These are phyloP conservation scores for Amaurobius ferox DNA, from an alignment of 2,888 invertebrate genomes.

Conservation along the genomic window DNA sequence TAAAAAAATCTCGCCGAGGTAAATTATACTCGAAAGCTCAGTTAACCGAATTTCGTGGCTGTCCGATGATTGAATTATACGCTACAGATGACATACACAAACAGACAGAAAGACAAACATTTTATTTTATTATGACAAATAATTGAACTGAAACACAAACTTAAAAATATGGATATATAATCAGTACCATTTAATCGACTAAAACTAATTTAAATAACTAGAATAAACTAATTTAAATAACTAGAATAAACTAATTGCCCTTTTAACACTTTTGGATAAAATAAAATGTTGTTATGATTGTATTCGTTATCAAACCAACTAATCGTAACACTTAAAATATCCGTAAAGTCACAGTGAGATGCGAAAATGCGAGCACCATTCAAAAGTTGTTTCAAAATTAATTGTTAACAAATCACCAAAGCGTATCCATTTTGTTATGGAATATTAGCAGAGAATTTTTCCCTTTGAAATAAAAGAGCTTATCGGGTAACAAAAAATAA, in stretches of 20 bases:
- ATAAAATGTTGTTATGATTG: neutral
- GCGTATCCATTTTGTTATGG: neutral
- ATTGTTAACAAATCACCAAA: neutral
- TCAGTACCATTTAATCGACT: no score
- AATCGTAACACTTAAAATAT: neutral
- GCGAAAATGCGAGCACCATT: neutral
- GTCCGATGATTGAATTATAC: no score
- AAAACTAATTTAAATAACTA: no score
- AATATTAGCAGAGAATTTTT: neutral
- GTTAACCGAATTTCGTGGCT: no score
- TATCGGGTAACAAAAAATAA: neutral
- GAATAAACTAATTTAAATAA: neutral
- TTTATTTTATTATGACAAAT: no score
- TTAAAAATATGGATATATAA: no score
- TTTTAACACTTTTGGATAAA: neutral
- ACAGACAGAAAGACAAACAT: no score
- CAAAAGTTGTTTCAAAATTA: neutral
- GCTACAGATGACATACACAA: no score
- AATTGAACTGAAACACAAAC: no score
- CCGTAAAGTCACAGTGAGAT: neutral
- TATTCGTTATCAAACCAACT: neutral
- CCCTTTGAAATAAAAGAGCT: neutral
- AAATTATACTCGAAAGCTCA: no score
- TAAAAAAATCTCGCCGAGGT: no score
- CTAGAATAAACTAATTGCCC: neutral